Evolutionary conservation across 2,797 vertebrate species (phyloP), one percentile per base, ranked within the genome.

Genomic region (Channallabes apus): DNA sequence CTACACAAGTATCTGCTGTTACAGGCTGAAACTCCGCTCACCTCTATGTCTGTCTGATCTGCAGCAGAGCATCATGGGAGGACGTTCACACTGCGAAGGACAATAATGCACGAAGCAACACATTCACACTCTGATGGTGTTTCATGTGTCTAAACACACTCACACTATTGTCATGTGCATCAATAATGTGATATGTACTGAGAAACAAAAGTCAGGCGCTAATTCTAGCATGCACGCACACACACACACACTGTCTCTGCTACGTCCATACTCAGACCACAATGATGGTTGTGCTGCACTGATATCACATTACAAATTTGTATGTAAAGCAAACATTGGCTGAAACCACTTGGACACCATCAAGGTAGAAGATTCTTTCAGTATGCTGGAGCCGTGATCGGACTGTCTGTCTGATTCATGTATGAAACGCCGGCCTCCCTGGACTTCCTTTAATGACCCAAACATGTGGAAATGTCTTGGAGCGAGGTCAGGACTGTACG

Each of bases 1-100:
- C 90, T 89, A 92, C 90, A 90, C 92, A 61, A 32, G 29, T 20
- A 71, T 3, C 69, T 41, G 38, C 38, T 24, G 38, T 72, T 72
- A 46, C 68, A 41, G 32, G 29, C 38, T 12, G 35, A 41, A 41
- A 15, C 38, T 24, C 69, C 22, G 0, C 38, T 4, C 65, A 35
- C 4, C 29, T 32, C 68, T 9, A 24, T 9, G 2, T 2, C 41
- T 29, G 72, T 27, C 54, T 27, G 46, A 75, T n/a, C 17, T 8
- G 46, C 72, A 54, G 72, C 72, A 75, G 12, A 27, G 46, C n/a
- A 75, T 54, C 46, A 75, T 75, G 72, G 14, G 72, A 75, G n/a
- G 46, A 54, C 6, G 7, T 75, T 75, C 72, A 27, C 27, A 6
- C 46, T 2, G 38, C 0, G 38, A 11, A 11, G 35, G 22, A 71